A percentile compares a stretch with the other conserved stretches of the same genome.
Evolutionary conservation across 2,797 vertebrate genomes (phyloP).

Genomic region (Perodicticus potto): DNA sequence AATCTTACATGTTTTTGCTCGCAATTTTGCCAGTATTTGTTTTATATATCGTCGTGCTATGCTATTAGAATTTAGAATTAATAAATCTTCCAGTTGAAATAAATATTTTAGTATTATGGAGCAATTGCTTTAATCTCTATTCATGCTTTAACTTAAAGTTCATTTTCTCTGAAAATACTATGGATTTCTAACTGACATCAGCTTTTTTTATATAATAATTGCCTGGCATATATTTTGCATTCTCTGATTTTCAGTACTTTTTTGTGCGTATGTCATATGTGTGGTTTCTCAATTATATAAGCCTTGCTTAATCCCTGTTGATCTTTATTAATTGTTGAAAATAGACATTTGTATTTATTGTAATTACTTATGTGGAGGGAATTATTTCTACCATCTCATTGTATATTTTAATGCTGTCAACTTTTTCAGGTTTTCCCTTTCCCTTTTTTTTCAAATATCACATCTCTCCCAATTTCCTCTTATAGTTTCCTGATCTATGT

Average conservation of each 20-base stretch:
- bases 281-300: not conserved
- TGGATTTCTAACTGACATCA: not conserved
- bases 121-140: not conserved
- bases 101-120: not conserved
- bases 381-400: not conserved
- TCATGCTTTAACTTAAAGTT: not conserved
- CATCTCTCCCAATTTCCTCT: not conserved
- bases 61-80: not conserved
- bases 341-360: not conserved
- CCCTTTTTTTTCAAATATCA: not conserved
- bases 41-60: not conserved
- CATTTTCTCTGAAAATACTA: not conserved
- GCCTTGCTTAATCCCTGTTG: not conserved
- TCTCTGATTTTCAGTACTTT: not conserved
- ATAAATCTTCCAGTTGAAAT: not conserved
- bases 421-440: too few species aligned
- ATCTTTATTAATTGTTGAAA: not conserved
- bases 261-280: not conserved
- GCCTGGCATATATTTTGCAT: not conserved
- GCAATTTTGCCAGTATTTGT: constrained; percentile 29
- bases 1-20: not conserved
- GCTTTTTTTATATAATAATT: not conserved
- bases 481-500: not conserved
- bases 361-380: not conserved
- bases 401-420: not conserved